Base-by-base conservation (phyloP, 2,797 vertebrate genomes). In the Cheirogaleus major region DNA sequence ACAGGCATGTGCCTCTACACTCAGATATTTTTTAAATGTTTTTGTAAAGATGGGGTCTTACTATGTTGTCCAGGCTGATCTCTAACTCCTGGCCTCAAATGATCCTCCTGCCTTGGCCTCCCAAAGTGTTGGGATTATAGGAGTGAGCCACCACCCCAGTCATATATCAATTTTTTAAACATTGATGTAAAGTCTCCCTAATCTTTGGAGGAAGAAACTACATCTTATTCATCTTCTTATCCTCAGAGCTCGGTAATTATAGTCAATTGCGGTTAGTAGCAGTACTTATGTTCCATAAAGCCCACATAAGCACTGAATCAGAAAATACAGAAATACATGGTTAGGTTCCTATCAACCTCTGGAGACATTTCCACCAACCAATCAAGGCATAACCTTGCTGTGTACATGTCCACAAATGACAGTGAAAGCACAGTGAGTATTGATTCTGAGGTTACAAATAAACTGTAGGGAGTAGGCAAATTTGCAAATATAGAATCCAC, bases 381-480 rank as follows among this genome's bases (percentile, higher is more conserved):
- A 10, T 15, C 32, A 23, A 7, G 5, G 52, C 5, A 25, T 1
- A 76, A 22, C 75, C 23, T 17, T 4, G 22, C 5, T 52, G 57
- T 35, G 2, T 0, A 0, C 18, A 0, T 11, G 20, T 38, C 75
- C n/a, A n/a, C 0, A 11, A 38, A 38, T 14, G 41, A 69, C 43
- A 23, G 25, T 5, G 30, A n/a, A 25, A 6, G 15, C 8, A 22
- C 50, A 10, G 2, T 3, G 10, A 70, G 38, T 35, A 41, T 0
- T 4, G 22, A 23, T 15, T 23, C 61, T 4, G 18, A 57, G 25
- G 15, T n/a, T 7, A 23, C 52, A 87, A 23, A 6, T 4, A 7
- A 30, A 41, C 14, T 30, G 43, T 0, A 55, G 30, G 15, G 52
- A 92, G 45, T 3, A 18, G 67, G 22, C 4, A 32, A 50, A 50